Base-by-base conservation (phyloP, 1,140 invertebrate genomes). In the Drosophila sp. region DNA sequence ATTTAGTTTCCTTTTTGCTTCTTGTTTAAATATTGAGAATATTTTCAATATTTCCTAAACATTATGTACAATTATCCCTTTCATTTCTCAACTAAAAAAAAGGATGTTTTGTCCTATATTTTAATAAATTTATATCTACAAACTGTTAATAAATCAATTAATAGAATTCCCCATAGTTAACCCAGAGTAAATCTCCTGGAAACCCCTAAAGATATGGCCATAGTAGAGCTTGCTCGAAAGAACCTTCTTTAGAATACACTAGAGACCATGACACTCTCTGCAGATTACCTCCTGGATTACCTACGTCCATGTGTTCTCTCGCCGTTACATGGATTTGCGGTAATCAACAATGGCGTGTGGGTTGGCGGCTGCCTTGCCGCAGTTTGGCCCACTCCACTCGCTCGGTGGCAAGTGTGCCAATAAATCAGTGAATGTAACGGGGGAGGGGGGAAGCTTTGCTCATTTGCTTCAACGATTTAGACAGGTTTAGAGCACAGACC, bases 401-500 rank as follows among this genome's bases (percentile, higher is more conserved):
- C 76, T 87, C 76, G 41, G 17, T 17, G 17, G 32, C 75, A 69
- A 76, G 69, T 87, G 82, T 80, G 82, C 83, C 83, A 86, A 86
- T 86, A 86, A 86, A 86, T 82, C 83, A 87, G 62, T 66, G 83
- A 86, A 79, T 80, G 71, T 87, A 71, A 74, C 81, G 81, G 56
- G 3, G 11, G 27, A 11, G 5, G 57, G 33, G 33, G 38, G 25
- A 23, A 38, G 35, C 35, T 41, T 17, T 41, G 29, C 25, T 47
- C 38, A 32, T 32, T 29, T 62, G 60, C 27, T 33, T 63, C 50
- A 8, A 40, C 38, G 68, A 72, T 58, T 30, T 61, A 33, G 10
- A 55, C 55, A 35, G 30, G 27, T 50, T 10, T 76, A 54, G 55
- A 38, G 55, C 44, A 44, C 38, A 44, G 62, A 23, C 44, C 44